Conservation (phyloP, 2,797 vertebrate species). For the Alauda arvensis region DNA sequence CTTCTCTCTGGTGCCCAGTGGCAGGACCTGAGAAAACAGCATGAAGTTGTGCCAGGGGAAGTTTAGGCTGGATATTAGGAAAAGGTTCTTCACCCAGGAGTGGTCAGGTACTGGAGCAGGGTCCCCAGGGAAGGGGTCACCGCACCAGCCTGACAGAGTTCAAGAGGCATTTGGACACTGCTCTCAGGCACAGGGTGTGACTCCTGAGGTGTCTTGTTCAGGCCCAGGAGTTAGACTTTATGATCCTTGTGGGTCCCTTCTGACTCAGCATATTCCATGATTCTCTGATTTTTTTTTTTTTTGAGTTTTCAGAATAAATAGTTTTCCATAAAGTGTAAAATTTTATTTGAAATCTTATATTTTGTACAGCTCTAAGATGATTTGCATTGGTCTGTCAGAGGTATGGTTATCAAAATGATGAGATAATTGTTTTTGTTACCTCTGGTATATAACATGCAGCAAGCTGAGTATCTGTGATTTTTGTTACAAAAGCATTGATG, state of each 20-base stretch:
- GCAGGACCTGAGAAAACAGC: background rate
- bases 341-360: background rate
- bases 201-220: no score
- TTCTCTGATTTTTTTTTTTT: background rate
- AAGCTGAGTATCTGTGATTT: constrained; percentile 27
- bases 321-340: background rate
- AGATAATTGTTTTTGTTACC: constrained; percentile 19
- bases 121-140: background rate
- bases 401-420: background rate
- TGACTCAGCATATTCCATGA: background rate
- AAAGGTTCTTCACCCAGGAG: background rate
- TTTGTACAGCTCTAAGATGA: background rate
- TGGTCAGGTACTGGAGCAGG: background rate
- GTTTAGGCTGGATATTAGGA: background rate
- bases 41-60: background rate
- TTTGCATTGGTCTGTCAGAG: background rate
- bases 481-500: background rate
- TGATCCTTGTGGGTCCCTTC: background rate
- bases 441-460: background rate
- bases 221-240: no score
- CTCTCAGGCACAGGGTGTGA: no score
- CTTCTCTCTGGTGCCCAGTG: background rate
- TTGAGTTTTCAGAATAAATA: background rate
- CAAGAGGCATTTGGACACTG: background rate
- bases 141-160: background rate